phyloP scores from a whole-genome alignment of 2,797 vertebrate genomes.

The Rhyacichthys aspro region DNA sequence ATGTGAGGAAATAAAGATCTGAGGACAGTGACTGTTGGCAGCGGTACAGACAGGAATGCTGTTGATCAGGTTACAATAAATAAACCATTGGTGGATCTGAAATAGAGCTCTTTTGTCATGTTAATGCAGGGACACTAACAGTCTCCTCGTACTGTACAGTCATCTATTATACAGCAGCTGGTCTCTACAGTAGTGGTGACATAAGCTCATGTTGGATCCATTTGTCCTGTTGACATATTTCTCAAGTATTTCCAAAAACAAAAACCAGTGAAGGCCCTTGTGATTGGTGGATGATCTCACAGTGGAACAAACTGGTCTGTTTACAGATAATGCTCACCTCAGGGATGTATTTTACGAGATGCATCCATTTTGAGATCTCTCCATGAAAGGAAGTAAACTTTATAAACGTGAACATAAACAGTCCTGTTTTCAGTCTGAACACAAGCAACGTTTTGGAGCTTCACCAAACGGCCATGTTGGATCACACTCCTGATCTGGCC shows the following conservation, averaged over 20 bases:
- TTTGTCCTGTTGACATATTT: constrained; percentile 13
- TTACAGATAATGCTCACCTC: constrained; percentile 11
- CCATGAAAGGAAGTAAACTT: constrained; percentile 23
- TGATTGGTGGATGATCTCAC: constrained; percentile 9
- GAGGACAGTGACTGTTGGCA: not conserved
- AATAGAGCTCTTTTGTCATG: constrained; percentile 21
- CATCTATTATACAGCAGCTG: constrained; percentile 33
- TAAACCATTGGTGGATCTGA: constrained; percentile 29
- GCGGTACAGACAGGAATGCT: not conserved
- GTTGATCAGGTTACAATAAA: constrained; percentile 30
- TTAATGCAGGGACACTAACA: constrained; percentile 16
- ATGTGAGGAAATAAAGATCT: constrained; percentile 13
- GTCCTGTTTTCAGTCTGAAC: constrained; percentile 1
- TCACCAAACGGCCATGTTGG: constrained; percentile 1
- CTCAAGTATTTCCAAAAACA: constrained; percentile 16
- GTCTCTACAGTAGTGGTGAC: constrained; percentile 19
- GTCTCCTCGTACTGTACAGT: constrained; percentile 8
- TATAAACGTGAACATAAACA: constrained; percentile 26
- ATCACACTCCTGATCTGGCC: not conserved
- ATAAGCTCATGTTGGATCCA: constrained; percentile 19
- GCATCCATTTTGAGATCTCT: constrained; percentile 9
- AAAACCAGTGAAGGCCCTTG: not conserved
- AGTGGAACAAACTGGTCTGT: constrained; percentile 5
- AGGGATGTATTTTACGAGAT: constrained; percentile 16
- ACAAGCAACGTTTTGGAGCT: constrained; percentile 6